Conservation (phyloP, 2,113 vertebrate genomes). For the Cynoglossus semilaevis region DNA sequence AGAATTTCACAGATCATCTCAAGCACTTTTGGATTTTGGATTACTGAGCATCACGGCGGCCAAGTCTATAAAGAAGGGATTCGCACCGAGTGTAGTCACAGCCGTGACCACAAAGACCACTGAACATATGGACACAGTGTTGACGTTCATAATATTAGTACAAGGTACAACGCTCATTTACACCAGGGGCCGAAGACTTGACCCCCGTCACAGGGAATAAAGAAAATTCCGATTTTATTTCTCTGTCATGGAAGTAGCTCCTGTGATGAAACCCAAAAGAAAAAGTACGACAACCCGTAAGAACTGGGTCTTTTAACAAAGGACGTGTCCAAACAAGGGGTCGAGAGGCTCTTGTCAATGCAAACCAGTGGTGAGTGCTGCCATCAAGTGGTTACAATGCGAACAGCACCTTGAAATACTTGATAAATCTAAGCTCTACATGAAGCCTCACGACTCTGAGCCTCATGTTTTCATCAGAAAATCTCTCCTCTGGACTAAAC, state of each 20-base stretch:
- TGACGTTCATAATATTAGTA: too few relatives aligned
- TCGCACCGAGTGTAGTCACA: neutral
- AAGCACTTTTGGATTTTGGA: neutral
- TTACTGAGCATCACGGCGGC: too few relatives aligned
- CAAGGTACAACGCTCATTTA: too few relatives aligned
- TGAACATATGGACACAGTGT: neutral
- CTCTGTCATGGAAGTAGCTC: too few relatives aligned
- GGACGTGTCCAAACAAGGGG: neutral
- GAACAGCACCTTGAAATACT: slow-evolving; percentile 46
- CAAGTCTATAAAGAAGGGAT: too few relatives aligned
- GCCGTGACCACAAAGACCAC: neutral
- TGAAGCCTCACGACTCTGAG: neutral
- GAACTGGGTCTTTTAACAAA: too few relatives aligned
- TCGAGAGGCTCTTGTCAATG: slow-evolving; percentile 15
- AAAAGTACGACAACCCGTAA: too few relatives aligned
- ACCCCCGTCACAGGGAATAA: too few relatives aligned
- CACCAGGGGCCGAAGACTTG: too few relatives aligned
- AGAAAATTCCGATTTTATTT: too few relatives aligned
- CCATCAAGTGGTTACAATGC: slow-evolving; percentile 59
- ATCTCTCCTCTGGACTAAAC: slow-evolving; percentile 4
- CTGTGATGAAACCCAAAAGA: too few relatives aligned
- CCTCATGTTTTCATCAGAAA: too few relatives aligned
- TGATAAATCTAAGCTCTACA: slow-evolving; percentile 13
- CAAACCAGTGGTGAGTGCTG: slow-evolving; percentile 54
- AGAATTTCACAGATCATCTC: neutral